These are phyloP conservation scores for Lutjanus campechanus DNA, from an alignment of 2,797 vertebrate species.

Conservation along the genomic window DNA sequence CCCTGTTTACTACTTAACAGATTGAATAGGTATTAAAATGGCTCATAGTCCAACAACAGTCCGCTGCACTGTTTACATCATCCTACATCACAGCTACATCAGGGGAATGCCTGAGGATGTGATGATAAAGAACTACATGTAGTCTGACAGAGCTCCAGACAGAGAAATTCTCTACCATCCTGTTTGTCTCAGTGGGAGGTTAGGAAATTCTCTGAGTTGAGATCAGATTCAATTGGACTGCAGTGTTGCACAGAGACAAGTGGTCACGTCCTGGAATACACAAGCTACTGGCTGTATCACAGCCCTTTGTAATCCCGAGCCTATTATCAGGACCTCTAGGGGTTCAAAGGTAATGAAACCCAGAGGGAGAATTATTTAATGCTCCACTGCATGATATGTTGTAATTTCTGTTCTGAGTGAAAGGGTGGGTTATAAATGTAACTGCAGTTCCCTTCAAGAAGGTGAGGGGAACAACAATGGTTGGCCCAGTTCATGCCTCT, in stretches of 20 bases:
- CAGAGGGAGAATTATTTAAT: constrained; percentile 1
- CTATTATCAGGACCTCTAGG: constrained; percentile 10
- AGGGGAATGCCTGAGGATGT: constrained; percentile 10
- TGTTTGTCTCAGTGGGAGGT: constrained; percentile 9
- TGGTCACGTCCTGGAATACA: constrained; percentile 3
- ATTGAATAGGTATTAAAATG: constrained; percentile 1
- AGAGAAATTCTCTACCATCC: constrained; percentile 16
- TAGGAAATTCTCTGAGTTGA: constrained; percentile 16
- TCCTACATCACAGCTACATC: constrained; percentile 4
- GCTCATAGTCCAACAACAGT: constrained; percentile 13
- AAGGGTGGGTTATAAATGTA: constrained; percentile 25
- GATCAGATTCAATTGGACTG: constrained; percentile 22
- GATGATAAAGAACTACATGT: constrained; percentile 24
- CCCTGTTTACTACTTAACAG: background rate
- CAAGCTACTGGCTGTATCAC: constrained; percentile 11
- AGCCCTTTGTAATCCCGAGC: background rate
- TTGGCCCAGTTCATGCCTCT: constrained; percentile 35
- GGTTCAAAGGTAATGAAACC: constrained; percentile 20
- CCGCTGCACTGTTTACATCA: constrained; percentile 14
- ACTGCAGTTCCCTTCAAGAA: constrained; percentile 30
- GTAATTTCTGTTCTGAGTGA: constrained; percentile 11
- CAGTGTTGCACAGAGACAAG: background rate
- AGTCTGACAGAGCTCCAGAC: constrained; percentile 26
- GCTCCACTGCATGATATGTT: constrained; percentile 13
- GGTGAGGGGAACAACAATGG: constrained; percentile 29